These are phyloP conservation scores for Anhinga rufa DNA, from an alignment of 2,113 vertebrate species.

Conservation along the genomic window DNA sequence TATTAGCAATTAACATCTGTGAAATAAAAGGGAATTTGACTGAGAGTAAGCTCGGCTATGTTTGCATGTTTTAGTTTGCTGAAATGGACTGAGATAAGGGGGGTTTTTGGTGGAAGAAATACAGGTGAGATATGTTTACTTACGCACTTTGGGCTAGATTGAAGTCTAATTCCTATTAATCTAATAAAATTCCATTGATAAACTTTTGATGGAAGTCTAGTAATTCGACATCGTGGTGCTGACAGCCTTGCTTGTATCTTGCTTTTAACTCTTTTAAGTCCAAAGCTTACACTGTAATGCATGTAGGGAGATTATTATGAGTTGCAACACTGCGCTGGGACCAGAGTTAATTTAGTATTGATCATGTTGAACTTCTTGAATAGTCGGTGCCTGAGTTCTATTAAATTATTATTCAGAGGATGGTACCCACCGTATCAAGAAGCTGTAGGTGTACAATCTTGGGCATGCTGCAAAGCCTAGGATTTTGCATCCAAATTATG, in stretches of 20 bases:
- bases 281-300: background rate
- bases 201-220: background rate
- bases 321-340: background rate
- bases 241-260: background rate
- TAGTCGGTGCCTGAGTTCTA: background rate
- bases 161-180: background rate
- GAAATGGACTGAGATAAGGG: background rate
- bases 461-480: background rate
- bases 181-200: background rate
- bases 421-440: background rate
- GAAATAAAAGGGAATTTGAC: conserved; percentile 43
- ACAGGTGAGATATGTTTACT: background rate
- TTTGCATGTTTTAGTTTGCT: background rate
- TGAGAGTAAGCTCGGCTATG: background rate
- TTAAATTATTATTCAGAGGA: background rate
- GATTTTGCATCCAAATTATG: background rate
- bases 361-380: background rate
- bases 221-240: background rate
- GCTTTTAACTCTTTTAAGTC: background rate
- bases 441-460: background rate
- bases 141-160: background rate
- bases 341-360: background rate
- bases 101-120: background rate
- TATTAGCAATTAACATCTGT: background rate
- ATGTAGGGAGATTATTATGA: background rate